These are phyloP conservation scores for Hesperia comma DNA, from an alignment of 2,888 invertebrate species.

Conservation along the genomic window DNA sequence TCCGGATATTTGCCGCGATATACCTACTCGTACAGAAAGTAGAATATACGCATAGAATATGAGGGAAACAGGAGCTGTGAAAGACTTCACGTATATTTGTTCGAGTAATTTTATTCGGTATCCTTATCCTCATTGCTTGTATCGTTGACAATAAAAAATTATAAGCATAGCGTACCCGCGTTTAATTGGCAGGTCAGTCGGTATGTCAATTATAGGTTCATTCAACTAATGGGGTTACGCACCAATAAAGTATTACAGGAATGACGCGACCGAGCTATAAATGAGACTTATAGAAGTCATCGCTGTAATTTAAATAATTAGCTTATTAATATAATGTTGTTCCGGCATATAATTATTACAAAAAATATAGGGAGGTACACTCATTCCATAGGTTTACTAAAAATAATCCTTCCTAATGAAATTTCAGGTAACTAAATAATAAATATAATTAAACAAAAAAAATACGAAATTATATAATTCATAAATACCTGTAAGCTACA, in stretches of 20 bases:
- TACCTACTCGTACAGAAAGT: too few relatives aligned
- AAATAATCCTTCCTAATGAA: too few relatives aligned
- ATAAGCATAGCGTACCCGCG: conserved; percentile 49
- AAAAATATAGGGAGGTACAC: too few relatives aligned
- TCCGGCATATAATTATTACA: too few relatives aligned
- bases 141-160: conserved; percentile 14
- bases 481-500: too few relatives aligned
- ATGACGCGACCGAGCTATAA: conserved; percentile 43
- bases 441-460: too few relatives aligned
- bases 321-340: background rate
- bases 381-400: too few relatives aligned
- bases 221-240: conserved; percentile 78
- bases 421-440: too few relatives aligned
- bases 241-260: conserved; percentile 49
- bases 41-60: too few relatives aligned
- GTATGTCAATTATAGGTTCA: conserved; percentile 81
- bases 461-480: too few relatives aligned
- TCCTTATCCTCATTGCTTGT: background rate
- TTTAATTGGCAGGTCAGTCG: conserved; percentile 81
- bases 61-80: too few relatives aligned
- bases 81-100: background rate
- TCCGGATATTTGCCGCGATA: too few relatives aligned
- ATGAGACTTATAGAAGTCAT: conserved; percentile 8
- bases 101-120: background rate
- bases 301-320: background rate